Evolutionary conservation across 1,140 invertebrate species (phyloP).

Genomic region (Phenacoccus solenopsis): DNA sequence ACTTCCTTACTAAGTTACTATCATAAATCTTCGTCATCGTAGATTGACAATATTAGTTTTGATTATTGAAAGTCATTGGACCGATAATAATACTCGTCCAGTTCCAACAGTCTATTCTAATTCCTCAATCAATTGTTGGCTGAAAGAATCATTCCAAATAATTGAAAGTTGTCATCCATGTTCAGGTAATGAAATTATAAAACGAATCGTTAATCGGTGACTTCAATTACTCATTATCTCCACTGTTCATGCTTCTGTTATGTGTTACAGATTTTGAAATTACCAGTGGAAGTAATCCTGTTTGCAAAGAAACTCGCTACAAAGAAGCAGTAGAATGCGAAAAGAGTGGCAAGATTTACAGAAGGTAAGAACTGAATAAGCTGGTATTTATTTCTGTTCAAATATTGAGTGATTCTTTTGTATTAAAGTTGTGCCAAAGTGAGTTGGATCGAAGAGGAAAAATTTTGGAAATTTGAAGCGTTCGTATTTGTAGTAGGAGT

Average conservation of each 20-base stretch:
- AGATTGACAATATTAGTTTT: conserved; percentile 63
- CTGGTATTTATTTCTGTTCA: background rate
- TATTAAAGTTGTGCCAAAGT: conserved; percentile 50
- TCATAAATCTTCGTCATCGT: conserved; percentile 28
- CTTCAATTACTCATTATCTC: too few species aligned
- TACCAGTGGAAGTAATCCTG: conserved; percentile 50
- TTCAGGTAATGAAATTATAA: conserved; percentile 40
- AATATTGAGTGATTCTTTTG: background rate
- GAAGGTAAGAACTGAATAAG: too few species aligned
- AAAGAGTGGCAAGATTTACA: conserved; percentile 51
- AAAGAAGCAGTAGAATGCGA: conserved; percentile 35
- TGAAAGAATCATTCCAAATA: conserved; percentile 51
- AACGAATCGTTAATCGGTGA: conserved; percentile 6
- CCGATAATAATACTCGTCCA: conserved; percentile 34
- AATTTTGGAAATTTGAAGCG: conserved; percentile 73
- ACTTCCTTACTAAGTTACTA: background rate
- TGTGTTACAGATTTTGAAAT: conserved; percentile 56
- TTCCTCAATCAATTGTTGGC: conserved; percentile 39
- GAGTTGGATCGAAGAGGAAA: conserved; percentile 55
- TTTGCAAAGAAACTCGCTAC: conserved; percentile 40
- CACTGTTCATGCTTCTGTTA: conserved; percentile 28
- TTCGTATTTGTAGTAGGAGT: conserved; percentile 53
- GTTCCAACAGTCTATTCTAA: background rate
- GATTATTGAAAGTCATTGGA: conserved; percentile 63
- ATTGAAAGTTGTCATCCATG: conserved; percentile 66